A percentile compares a stretch with the other conserved stretches of the same genome.
Evolutionary conservation across 2,113 vertebrate genomes (phyloP).

Genomic region (Deroptyus accipitrinus): DNA sequence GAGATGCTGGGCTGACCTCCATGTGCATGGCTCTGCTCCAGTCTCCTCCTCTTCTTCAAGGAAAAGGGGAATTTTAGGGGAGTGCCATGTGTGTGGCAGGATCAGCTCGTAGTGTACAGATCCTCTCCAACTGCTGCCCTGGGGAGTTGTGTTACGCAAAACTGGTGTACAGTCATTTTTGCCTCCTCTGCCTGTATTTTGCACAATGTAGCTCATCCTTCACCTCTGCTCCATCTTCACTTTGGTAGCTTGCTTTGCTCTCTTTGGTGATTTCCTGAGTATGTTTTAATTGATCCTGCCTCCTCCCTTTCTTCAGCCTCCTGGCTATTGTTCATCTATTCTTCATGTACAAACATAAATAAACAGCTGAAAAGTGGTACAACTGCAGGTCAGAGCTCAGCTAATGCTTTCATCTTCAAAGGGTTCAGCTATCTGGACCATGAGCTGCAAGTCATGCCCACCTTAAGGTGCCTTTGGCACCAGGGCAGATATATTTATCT

Average conservation of each 20-base stretch:
- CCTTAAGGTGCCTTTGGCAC: neutral
- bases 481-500: neutral
- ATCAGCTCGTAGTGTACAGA: neutral
- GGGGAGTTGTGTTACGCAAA: fast-evolving
- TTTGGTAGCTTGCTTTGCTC: neutral
- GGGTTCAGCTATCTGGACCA: neutral
- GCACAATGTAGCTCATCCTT: neutral
- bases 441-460: neutral
- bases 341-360: constrained; percentile 8
- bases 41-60: neutral
- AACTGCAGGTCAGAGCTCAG: neutral
- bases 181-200: neutral
- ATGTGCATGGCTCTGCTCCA: neutral
- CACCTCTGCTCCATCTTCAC: neutral
- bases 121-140: neutral
- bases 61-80: neutral
- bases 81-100: neutral
- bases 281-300: neutral
- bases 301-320: neutral
- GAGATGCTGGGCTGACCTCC: neutral
- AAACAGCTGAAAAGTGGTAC: neutral
- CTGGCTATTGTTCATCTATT: neutral
- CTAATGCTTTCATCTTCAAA: neutral
- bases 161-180: neutral
- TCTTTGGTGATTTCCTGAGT: neutral